Evolutionary conservation across 2,888 invertebrate genomes (phyloP).

Genomic region (Trachelus iudaicus): DNA sequence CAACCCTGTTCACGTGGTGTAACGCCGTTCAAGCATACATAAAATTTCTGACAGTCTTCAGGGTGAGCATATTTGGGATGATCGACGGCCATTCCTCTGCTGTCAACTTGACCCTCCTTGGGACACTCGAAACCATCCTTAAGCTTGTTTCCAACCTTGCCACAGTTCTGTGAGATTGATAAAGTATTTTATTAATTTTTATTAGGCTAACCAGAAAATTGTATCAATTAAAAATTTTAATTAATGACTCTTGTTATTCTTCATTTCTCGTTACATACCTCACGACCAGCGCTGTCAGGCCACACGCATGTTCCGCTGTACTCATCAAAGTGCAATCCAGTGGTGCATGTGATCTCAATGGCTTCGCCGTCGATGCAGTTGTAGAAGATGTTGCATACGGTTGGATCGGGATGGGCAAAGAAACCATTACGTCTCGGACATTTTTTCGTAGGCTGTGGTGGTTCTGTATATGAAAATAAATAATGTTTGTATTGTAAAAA

Average conservation of each 20-base stretch:
- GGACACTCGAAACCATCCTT: slow-evolving; percentile 90
- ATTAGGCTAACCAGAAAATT: not conserved
- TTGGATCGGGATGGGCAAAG: slow-evolving; percentile 88
- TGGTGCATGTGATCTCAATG: slow-evolving; percentile 84
- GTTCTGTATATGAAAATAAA: slow-evolving; percentile 69
- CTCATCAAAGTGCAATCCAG: slow-evolving; percentile 90
- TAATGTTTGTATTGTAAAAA: not conserved
- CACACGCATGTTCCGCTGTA: slow-evolving; percentile 90
- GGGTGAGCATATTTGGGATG: slow-evolving; percentile 90
- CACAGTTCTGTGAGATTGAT: slow-evolving; percentile 50
- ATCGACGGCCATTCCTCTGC: slow-evolving; percentile 78
- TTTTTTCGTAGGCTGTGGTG: slow-evolving; percentile 75
- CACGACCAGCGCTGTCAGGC: slow-evolving; percentile 83
- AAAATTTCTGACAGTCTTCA: slow-evolving; percentile 91
- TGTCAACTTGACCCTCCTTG: slow-evolving; percentile 73
- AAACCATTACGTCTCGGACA: slow-evolving; percentile 91
- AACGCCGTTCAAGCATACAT: slow-evolving; percentile 86
- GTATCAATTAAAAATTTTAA: not conserved
- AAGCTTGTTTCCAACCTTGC: slow-evolving; percentile 68
- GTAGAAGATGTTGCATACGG: slow-evolving; percentile 86
- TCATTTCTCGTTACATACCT: slow-evolving; percentile 74
- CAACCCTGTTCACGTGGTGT: slow-evolving; percentile 91
- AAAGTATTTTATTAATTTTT: not conserved
- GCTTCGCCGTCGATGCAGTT: slow-evolving; percentile 90
- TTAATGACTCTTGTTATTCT: slow-evolving; percentile 5